A percentile compares a stretch with the other conserved stretches of the same genome.
These are phyloP conservation scores for Scelioninae gen. 1 DNA, from an alignment of 2,888 invertebrate species.

Conservation along the genomic window DNA sequence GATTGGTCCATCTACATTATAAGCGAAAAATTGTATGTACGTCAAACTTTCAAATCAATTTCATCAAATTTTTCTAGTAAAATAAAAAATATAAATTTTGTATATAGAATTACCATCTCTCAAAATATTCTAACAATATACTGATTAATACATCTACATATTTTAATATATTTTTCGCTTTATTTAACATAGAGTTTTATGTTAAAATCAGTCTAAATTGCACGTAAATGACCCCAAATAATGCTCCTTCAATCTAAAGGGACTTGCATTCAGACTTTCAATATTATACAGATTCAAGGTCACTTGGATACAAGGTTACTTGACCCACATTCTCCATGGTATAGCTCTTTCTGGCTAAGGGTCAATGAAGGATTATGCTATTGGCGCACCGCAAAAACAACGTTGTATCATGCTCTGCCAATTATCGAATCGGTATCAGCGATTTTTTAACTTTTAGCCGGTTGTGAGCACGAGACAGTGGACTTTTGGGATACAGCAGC, in stretches of 20 bases:
- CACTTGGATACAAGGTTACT: slow-evolving; percentile 10
- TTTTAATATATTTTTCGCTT: no score
- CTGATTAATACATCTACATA: no score
- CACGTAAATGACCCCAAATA: background rate
- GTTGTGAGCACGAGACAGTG: slow-evolving; percentile 29
- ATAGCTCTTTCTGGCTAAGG: slow-evolving; percentile 4
- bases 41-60: no score
- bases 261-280: background rate
- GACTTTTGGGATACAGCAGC: slow-evolving; percentile 54
- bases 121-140: no score
- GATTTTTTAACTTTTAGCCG: slow-evolving; percentile 34
- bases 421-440: slow-evolving; percentile 53
- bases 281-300: slow-evolving; percentile 44
- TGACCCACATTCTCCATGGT: slow-evolving; percentile 20
- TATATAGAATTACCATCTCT: no score
- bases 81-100: no score
- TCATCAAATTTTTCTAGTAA: no score
- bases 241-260: background rate
- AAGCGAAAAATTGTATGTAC: no score
- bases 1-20: no score
- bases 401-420: slow-evolving; percentile 17
- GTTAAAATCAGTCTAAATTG: no score
- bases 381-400: background rate
- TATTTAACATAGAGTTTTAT: no score
- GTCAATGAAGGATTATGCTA: slow-evolving; percentile 19